A percentile compares a stretch with the other conserved stretches of the same genome.
These are phyloP conservation scores for Thalpophila matura DNA, from an alignment of 2,888 invertebrate species.

Conservation along the genomic window DNA sequence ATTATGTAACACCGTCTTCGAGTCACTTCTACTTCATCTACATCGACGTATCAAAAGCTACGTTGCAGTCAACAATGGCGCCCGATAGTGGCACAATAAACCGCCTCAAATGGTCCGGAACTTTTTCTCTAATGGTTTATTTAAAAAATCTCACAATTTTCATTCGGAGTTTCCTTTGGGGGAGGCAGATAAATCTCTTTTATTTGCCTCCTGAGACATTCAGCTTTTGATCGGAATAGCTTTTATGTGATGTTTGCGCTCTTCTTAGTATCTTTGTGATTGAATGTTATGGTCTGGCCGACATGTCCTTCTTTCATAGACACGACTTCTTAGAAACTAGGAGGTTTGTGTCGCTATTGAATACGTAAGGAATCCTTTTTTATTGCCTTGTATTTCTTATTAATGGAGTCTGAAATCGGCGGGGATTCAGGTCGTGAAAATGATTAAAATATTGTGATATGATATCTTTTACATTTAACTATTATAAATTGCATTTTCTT, in stretches of 20 bases:
- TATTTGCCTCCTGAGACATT: slow-evolving; percentile 85
- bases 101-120: slow-evolving; percentile 89
- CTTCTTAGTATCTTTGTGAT: slow-evolving; percentile 83
- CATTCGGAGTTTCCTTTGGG: slow-evolving; percentile 86
- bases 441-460: slow-evolving; percentile 18
- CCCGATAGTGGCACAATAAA: slow-evolving; percentile 87
- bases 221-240: slow-evolving; percentile 87
- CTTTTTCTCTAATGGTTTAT: slow-evolving; percentile 90
- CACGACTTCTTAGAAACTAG: slow-evolving; percentile 66
- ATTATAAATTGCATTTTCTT: background rate
- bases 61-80: slow-evolving; percentile 84
- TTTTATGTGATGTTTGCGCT: slow-evolving; percentile 89
- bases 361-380: slow-evolving; percentile 64
- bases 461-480: slow-evolving; percentile 21
- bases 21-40: slow-evolving; percentile 50
- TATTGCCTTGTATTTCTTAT: slow-evolving; percentile 65
- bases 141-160: slow-evolving; percentile 89
- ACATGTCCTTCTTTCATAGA: slow-evolving; percentile 75
- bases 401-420: slow-evolving; percentile 61
- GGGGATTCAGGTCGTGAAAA: slow-evolving; percentile 38
- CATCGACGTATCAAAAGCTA: slow-evolving; percentile 69
- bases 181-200: slow-evolving; percentile 85
- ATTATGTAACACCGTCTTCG: background rate
- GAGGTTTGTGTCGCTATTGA: slow-evolving; percentile 66
- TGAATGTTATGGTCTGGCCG: slow-evolving; percentile 82